These are phyloP conservation scores for Colaptes auratus DNA, from an alignment of 2,113 vertebrate species.

Conservation along the genomic window DNA sequence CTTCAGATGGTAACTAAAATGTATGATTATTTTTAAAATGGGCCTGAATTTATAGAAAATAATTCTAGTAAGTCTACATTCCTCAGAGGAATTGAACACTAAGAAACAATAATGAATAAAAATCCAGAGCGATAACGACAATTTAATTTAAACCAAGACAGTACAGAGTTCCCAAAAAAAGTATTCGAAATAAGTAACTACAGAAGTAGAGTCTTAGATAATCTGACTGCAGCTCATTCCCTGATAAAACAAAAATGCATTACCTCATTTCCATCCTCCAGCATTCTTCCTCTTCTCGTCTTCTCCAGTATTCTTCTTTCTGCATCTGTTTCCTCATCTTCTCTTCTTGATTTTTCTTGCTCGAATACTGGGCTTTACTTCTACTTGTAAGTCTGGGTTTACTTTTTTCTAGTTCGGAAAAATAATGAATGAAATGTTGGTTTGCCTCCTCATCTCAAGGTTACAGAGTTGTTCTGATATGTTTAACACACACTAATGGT, in stretches of 20 bases:
- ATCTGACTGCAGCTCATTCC: not conserved
- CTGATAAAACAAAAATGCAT: not conserved
- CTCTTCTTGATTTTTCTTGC: conserved; percentile 97
- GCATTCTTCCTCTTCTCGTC: conserved; percentile 94
- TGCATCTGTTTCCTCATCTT: conserved; percentile 99
- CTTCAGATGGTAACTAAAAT: not conserved
- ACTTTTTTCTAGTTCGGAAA: conserved; percentile 90
- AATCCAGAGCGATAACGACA: not conserved
- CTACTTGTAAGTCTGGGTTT: conserved; percentile 97
- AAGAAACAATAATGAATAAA: not conserved
- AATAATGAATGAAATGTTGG: not conserved
- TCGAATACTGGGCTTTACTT: conserved; percentile 97
- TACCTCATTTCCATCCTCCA: conserved; percentile 99
- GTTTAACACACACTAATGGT: not conserved
- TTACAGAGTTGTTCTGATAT: not conserved
- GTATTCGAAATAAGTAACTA: not conserved
- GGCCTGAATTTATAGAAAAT: not conserved
- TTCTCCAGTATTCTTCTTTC: conserved; percentile 97
- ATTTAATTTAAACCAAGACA: not conserved
- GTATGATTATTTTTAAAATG: not conserved
- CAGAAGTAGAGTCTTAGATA: not conserved
- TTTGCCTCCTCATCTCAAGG: not conserved
- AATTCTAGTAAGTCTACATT: not conserved
- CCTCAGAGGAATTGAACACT: not conserved
- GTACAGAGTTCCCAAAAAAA: not conserved